These are phyloP conservation scores for Orbicella faveolata DNA, from an alignment of 64 coral and sea anemone genomes.

Conservation along the genomic window DNA sequence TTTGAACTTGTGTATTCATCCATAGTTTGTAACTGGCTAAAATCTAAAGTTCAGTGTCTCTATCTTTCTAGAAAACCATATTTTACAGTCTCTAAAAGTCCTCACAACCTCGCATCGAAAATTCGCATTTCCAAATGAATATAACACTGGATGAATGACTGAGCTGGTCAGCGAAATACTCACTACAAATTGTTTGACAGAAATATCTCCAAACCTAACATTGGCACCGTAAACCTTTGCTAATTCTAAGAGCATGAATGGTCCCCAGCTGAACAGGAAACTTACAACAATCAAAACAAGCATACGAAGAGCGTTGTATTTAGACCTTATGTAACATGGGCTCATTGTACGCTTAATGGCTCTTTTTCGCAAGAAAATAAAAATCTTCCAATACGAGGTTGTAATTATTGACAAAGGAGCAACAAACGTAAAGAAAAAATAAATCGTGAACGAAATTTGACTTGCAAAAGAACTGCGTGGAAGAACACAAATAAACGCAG, in stretches of 20 bases:
- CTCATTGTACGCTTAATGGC: not conserved
- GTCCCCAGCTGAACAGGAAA: not conserved
- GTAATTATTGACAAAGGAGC: not conserved
- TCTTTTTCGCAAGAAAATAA: not conserved
- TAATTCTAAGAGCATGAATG: not conserved
- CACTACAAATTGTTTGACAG: not conserved
- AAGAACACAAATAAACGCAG: not conserved
- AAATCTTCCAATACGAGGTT: not conserved
- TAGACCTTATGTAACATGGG: not conserved
- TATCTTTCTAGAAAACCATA: not conserved
- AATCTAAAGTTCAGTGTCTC: too few species aligned
- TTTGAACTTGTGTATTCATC: too few species aligned
- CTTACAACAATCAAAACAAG: not conserved
- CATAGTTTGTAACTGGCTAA: too few species aligned
- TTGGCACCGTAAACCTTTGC: not conserved
- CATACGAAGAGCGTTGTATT: not conserved
- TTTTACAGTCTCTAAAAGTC: not conserved
- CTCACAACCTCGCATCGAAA: not conserved
- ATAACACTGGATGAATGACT: not conserved
- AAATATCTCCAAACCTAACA: not conserved
- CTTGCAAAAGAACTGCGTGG: not conserved
- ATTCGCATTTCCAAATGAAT: conserved; percentile 6
- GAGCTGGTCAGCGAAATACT: not conserved
- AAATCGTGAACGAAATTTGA: not conserved
- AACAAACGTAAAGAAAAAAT: not conserved